Evolutionary conservation across 30 jellyfish, hydroid and myxozoan species (phyloP).

Genomic region (Pseudorhiza aurosa): DNA sequence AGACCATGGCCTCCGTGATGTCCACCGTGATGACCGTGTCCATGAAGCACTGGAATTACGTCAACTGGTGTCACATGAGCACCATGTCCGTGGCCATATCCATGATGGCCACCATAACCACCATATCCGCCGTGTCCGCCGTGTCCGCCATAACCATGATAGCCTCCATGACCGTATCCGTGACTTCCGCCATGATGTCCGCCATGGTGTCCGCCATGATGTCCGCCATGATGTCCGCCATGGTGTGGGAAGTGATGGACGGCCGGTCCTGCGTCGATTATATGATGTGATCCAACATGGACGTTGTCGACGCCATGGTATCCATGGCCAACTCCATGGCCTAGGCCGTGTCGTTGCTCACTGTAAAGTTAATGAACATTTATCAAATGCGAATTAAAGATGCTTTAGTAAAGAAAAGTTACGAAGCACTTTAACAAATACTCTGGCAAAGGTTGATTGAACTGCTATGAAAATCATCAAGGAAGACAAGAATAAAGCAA

Average conservation of each 20-base stretch:
- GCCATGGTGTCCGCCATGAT: slow-evolving; percentile 39
- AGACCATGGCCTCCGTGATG: slow-evolving; percentile 46
- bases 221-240: slow-evolving; percentile 66
- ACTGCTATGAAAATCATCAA: no score
- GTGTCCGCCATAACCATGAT: background rate
- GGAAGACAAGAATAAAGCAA: no score
- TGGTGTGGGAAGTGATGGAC: slow-evolving; percentile 26
- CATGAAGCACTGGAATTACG: background rate
- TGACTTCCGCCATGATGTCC: slow-evolving; percentile 28
- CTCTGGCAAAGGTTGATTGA: no score
- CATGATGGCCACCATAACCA: slow-evolving; percentile 59
- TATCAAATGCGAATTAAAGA: no score
- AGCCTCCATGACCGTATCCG: slow-evolving; percentile 5
- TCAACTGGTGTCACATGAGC: background rate
- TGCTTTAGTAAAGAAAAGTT: no score
- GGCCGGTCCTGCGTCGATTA: slow-evolving; percentile 11
- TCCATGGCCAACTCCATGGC: slow-evolving; percentile 41
- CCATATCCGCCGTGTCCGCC: slow-evolving; percentile 2
- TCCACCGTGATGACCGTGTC: slow-evolving; percentile 34
- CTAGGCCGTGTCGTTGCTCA: slow-evolving; percentile 46
- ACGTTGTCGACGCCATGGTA: background rate
- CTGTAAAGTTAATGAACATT: no score
- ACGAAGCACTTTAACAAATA: no score
- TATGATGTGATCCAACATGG: background rate
- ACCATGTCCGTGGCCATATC: slow-evolving; percentile 33